Conservation (phyloP, 2,113 vertebrate genomes). For the Baryphthengus martii region DNA sequence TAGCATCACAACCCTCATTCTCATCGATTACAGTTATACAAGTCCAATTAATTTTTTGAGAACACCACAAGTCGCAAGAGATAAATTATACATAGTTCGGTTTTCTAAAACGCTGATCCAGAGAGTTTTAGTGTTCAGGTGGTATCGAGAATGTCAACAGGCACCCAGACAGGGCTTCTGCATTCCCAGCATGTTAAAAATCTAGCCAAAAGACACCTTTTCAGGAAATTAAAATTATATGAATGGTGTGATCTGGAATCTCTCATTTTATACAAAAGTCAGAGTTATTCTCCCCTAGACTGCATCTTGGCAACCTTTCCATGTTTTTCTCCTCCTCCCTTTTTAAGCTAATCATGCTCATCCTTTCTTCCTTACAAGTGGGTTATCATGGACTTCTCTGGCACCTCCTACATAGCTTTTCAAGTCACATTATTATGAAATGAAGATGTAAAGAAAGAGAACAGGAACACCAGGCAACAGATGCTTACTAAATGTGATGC, state of each 20-base stretch:
- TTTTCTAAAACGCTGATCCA: neutral
- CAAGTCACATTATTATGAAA: neutral
- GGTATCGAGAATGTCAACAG: neutral
- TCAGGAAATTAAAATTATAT: neutral
- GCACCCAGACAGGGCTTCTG: neutral
- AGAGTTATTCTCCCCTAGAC: neutral
- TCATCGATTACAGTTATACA: neutral
- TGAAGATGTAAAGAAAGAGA: neutral
- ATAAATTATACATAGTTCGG: neutral
- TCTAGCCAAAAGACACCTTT: neutral
- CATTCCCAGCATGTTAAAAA: neutral
- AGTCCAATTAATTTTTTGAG: neutral
- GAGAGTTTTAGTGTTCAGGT: neutral
- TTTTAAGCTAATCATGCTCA: neutral
- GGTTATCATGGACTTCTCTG: conserved; percentile 11
- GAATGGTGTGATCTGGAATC: neutral
- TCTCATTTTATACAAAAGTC: neutral
- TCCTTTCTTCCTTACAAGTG: neutral
- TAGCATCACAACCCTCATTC: neutral
- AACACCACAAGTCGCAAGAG: neutral
- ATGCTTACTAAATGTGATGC: neutral
- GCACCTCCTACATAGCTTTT: conserved; percentile 31
- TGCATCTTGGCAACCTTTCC: neutral
- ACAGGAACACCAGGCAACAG: neutral
- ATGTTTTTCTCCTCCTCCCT: neutral